Evolutionary conservation across 2,113 vertebrate genomes (phyloP), one percentile per base, ranked within the genome.

Genomic region (Peucedramus taeniatus): DNA sequence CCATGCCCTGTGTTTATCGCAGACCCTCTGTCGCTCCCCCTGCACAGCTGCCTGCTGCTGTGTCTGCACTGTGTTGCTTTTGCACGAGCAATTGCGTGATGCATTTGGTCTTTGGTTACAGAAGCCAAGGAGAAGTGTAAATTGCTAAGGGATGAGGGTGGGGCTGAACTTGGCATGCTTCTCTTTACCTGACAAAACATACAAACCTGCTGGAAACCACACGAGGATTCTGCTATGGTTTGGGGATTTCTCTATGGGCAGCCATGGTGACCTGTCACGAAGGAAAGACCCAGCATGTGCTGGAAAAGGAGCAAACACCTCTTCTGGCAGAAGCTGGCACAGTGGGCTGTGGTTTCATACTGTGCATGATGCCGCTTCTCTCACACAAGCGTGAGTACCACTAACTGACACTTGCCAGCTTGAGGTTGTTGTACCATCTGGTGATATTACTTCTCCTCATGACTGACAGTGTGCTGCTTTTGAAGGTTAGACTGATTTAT

Each of bases 11-110:
- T 2, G 2, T 69, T 87, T 59, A 13, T 63, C 15, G 1, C 35
- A 63, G 56, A 42, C 64, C n/a, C 28, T 40, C 77, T 72, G 7
- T 44, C 3, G 5, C 54, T 80, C 45, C 27, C 37, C 11, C 44
- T 12, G 33, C 44, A 22, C 19, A 31, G 22, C 3, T 4, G 1
- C 35, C 70, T 75, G 31, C 37, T 1, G 1, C 60, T 16, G 27
- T 1, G 0, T 70, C 61, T 76, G 42, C 0, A 0, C 26, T 1
- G 0, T 22, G 8, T 39, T 60, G 59, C 30, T 83, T 83, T 78
- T n/a, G 24, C 31, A 44, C 1, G 3, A 42, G 28, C 19, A 33
- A 17, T 21, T 7, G 1, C n/a, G n/a, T n/a, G n/a, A n/a, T n/a
- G n/a, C 18, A 20, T 61, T 57, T 66, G 30, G 7, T 54, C 42